Evolutionary conservation across 2,797 vertebrate species (phyloP).

Genomic region (Pitangus sulphuratus): DNA sequence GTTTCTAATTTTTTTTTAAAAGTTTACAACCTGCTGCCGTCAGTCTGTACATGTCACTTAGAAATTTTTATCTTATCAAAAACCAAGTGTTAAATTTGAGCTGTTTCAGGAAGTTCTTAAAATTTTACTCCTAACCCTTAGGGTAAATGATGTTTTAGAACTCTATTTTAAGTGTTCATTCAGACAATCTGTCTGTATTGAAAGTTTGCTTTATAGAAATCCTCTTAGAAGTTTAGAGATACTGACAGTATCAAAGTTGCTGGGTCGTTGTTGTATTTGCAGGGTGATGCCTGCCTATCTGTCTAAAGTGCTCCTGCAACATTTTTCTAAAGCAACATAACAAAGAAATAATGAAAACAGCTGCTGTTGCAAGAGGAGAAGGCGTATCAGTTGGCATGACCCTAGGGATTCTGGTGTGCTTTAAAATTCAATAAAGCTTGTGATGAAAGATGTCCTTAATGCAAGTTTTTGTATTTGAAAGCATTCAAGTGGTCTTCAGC

Average conservation of each 20-base stretch:
- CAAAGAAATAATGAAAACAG: not conserved
- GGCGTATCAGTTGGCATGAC: not conserved
- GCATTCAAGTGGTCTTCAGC: not conserved
- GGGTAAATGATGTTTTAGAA: not conserved
- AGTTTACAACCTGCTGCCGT: not conserved
- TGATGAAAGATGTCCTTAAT: not conserved
- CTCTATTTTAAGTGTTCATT: not conserved
- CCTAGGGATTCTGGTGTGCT: not conserved
- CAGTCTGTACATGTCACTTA: not conserved
- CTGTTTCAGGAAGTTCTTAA: not conserved
- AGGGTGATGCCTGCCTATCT: not conserved
- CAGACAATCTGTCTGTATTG: not conserved
- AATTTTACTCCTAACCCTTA: not conserved
- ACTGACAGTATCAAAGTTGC: not conserved
- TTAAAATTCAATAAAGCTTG: not conserved
- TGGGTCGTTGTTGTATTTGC: not conserved
- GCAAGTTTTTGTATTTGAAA: not conserved
- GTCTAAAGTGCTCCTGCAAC: not conserved
- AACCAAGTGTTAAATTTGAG: not conserved
- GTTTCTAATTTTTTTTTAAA: not conserved
- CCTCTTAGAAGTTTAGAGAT: not conserved
- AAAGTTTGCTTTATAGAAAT: not conserved
- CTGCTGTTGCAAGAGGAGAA: not conserved
- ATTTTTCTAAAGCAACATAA: not conserved
- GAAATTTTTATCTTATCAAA: not conserved